These are phyloP conservation scores for Scomber japonicus DNA, from an alignment of 2,113 vertebrate genomes.

Conservation along the genomic window DNA sequence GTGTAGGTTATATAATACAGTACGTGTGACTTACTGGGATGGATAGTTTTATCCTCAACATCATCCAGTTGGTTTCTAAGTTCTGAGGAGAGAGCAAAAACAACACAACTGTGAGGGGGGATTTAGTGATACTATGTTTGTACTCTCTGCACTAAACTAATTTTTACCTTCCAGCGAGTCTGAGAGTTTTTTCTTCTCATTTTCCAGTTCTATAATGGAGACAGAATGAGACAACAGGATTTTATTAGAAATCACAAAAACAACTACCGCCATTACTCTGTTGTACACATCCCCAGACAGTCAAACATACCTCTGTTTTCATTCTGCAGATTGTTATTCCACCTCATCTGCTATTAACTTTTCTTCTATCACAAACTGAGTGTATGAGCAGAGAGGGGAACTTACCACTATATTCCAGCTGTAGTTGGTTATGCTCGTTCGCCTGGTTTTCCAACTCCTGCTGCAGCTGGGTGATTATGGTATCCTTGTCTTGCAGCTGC, in stretches of 20 bases:
- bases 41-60: background rate
- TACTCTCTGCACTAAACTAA: background rate
- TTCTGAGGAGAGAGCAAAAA: conserved; percentile 36
- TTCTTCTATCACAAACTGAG: background rate
- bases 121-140: background rate
- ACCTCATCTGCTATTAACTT: no score
- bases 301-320: no score
- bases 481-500: background rate
- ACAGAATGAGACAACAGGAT: background rate
- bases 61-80: background rate
- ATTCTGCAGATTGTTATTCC: no score
- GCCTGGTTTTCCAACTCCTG: background rate
- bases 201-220: conserved; percentile 25
- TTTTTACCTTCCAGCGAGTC: conserved; percentile 2
- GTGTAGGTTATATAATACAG: no score
- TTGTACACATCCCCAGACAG: no score
- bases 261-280: background rate
- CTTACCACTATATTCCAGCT: background rate
- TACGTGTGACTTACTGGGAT: conserved; percentile 39
- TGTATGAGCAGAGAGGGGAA: background rate
- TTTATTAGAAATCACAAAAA: background rate
- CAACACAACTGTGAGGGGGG: background rate
- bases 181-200: conserved; percentile 24
- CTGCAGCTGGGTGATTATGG: background rate
- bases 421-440: background rate